Evolutionary conservation across 2,113 vertebrate species (phyloP).

Genomic region (Glaucomys volans): DNA sequence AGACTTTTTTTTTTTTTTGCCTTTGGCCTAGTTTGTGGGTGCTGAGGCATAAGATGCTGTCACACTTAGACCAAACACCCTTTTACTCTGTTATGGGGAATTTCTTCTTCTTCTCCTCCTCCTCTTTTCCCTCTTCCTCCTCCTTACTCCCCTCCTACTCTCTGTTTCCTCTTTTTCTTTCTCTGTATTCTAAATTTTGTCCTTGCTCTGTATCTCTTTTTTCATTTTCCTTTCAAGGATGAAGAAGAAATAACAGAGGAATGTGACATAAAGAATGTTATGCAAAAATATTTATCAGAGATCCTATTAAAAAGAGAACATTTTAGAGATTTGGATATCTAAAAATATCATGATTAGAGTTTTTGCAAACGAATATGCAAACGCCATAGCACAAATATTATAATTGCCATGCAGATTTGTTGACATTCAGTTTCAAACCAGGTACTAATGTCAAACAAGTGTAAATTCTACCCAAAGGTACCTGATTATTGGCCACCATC

Average conservation of each 20-base stretch:
- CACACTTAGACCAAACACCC: neutral
- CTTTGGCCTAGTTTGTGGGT: neutral
- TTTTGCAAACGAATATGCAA: conserved; percentile 7
- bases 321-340: neutral
- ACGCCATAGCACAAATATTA: neutral
- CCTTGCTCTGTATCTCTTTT: neutral
- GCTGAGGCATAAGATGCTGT: neutral
- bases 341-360: neutral
- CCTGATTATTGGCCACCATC: neutral
- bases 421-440: neutral
- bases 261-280: neutral
- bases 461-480: neutral
- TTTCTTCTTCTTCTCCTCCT: neutral
- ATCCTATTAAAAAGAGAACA: neutral
- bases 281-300: neutral
- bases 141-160: neutral
- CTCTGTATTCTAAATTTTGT: neutral
- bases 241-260: conserved; percentile 22
- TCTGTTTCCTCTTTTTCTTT: neutral
- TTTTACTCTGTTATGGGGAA: neutral
- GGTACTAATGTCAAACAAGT: neutral
- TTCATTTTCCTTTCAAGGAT: neutral
- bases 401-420: neutral
- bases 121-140: neutral
- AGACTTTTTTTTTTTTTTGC: neutral